phyloP scores from a whole-genome alignment of 2,888 invertebrate genomes.

The Cantharis flavilabris region DNA sequence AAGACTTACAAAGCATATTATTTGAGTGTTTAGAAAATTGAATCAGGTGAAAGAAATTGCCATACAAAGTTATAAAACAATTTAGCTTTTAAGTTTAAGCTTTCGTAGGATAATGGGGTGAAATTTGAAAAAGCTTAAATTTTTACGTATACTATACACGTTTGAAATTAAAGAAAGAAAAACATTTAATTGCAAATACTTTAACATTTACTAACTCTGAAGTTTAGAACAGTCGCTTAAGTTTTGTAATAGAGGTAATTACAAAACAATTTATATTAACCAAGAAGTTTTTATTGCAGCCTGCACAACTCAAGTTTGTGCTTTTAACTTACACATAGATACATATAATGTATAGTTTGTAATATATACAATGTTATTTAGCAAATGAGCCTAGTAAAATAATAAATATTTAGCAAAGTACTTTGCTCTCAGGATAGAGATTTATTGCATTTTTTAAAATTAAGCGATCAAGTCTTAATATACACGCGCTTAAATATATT shows the following conservation, averaged over 20 bases:
- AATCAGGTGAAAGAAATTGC: neutral
- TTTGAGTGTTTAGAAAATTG: neutral
- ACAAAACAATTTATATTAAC: constrained; percentile 15
- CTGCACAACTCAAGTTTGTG: constrained; percentile 17
- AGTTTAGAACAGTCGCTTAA: constrained; percentile 30
- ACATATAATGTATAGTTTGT: neutral
- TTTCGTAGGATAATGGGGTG: neutral
- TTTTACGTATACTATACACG: neutral
- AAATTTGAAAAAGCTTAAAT: neutral
- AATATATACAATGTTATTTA: neutral
- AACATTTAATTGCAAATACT: constrained; percentile 15
- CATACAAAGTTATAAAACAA: neutral
- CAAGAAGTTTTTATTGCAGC: constrained; percentile 9
- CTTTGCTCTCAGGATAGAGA: neutral
- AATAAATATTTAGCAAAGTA: neutral
- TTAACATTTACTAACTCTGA: constrained; percentile 22
- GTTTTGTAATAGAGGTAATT: constrained; percentile 17
- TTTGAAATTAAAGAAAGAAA: constrained; percentile 3
- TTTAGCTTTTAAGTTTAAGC: neutral
- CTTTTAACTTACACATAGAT: neutral
- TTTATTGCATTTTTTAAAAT: constrained; percentile 5
- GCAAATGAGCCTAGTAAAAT: neutral
- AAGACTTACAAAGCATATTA: neutral
- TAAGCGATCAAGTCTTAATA: neutral
- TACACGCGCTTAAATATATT: constrained; percentile 10